A percentile compares a stretch with the other conserved stretches of the same genome.
Evolutionary conservation across 1,140 invertebrate species (phyloP).

Genomic region (Drosophila seguyi): DNA sequence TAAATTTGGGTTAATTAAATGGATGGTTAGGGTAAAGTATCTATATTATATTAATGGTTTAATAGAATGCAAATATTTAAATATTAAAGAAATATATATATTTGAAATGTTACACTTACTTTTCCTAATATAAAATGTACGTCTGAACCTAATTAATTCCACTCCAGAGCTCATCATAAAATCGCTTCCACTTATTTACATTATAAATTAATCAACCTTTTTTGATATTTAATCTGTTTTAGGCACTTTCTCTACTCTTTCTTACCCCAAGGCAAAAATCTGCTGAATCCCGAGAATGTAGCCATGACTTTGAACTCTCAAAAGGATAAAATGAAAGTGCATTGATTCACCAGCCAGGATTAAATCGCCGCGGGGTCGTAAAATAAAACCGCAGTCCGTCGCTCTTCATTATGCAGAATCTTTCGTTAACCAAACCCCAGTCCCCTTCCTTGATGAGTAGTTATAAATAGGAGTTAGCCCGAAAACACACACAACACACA

Average conservation of each 20-base stretch:
- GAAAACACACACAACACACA: not conserved
- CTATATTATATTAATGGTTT: no score
- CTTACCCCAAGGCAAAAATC: not conserved
- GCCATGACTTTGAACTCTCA: conserved; percentile 18
- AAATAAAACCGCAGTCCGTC: conserved; percentile 20
- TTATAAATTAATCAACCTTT: conserved; percentile 7
- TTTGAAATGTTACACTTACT: not conserved
- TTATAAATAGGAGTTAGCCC: conserved; percentile 39
- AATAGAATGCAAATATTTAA: not conserved
- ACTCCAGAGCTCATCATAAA: not conserved
- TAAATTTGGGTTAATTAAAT: not conserved
- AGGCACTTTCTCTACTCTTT: not conserved
- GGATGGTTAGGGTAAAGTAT: no score
- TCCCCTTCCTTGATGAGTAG: conserved; percentile 25
- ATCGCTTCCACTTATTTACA: not conserved
- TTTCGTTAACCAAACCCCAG: conserved; percentile 4
- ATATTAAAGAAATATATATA: not conserved
- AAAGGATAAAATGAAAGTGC: conserved; percentile 7
- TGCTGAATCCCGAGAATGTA: not conserved
- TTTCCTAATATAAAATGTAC: not conserved
- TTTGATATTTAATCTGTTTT: not conserved
- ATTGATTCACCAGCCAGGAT: conserved; percentile 11
- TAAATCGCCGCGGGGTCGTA: conserved; percentile 11
- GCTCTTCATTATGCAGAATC: conserved; percentile 25
- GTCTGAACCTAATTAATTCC: not conserved